These are phyloP conservation scores for Priocnemis perturbator DNA, from an alignment of 2,888 invertebrate species.

Conservation along the genomic window DNA sequence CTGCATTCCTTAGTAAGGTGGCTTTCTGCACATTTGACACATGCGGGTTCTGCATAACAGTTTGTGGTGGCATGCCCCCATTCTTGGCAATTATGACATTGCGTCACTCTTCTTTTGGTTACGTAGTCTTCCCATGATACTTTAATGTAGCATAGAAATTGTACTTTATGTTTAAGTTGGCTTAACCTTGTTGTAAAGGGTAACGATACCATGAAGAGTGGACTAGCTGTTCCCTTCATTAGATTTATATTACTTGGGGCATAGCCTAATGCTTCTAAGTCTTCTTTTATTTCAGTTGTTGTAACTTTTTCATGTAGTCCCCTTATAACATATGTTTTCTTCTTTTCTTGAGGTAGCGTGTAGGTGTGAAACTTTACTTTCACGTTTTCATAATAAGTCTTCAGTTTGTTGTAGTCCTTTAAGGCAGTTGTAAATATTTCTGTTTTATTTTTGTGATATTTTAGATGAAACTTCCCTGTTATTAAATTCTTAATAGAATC, in stretches of 20 bases:
- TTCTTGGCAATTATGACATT: slow-evolving; percentile 60
- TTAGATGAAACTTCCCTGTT: neutral
- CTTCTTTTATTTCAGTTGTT: neutral
- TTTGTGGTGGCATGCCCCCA: slow-evolving; percentile 59
- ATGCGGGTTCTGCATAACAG: slow-evolving; percentile 50
- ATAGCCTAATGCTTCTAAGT: slow-evolving; percentile 22
- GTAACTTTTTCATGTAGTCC: slow-evolving; percentile 2
- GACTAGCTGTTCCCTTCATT: slow-evolving; percentile 45
- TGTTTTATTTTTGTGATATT: slow-evolving; percentile 2
- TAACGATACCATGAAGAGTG: slow-evolving; percentile 44
- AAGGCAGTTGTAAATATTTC: neutral
- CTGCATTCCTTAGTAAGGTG: slow-evolving; percentile 57
- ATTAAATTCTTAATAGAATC: neutral
- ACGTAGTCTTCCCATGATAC: slow-evolving; percentile 49
- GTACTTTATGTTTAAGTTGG: slow-evolving; percentile 35
- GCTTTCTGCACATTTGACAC: slow-evolving; percentile 53
- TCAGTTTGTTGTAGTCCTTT: neutral
- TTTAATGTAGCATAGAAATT: slow-evolving; percentile 40
- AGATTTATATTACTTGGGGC: slow-evolving; percentile 23
- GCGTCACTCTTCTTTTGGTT: slow-evolving; percentile 49
- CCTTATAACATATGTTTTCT: slow-evolving; percentile 9
- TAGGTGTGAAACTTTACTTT: slow-evolving; percentile 16
- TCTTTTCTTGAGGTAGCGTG: slow-evolving; percentile 2
- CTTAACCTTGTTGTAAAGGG: slow-evolving; percentile 25
- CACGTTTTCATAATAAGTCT: neutral